Evolutionary conservation across 2,888 invertebrate species (phyloP), one percentile per base, ranked within the genome.

Genomic region (Colletes collaris): DNA sequence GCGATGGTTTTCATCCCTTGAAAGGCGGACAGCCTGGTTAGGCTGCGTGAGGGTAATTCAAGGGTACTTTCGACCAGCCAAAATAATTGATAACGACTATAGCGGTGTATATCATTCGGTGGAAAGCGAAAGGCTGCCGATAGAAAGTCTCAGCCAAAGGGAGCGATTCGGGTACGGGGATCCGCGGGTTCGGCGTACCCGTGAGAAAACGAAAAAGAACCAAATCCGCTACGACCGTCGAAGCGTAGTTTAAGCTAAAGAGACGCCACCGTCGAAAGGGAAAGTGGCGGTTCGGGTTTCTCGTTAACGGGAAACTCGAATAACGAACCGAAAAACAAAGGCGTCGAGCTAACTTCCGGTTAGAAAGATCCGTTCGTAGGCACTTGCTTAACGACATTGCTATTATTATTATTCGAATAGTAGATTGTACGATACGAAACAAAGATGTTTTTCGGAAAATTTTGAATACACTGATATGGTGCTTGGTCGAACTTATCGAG

Each of bases 201-300:
- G 1, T 1, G 6, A 10, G 44, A 50, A 53, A 74, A 13, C n/a
- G 50, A 35, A 55, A 55, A 60, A 59, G 5, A 10, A n/a, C 8
- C 37, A 19, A 70, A 70, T 8, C 7, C 11, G 56, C 10, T 4
- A 16, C 35, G 77, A 63, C 46, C 76, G 37, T 63, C 19, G 67
- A 77, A 63, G 68, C 67, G 50, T 76, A 8, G 55, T 66, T 5
- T 27, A 64, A 67, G 46, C 50, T 64, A 71, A 71, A 64, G 55
- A 73, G 56, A 73, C 73, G 67, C 60, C 69, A 55, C 37, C 53
- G 44, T 65, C 60, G 35, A 72, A 67, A 71, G 78, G 70, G 72
- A 82, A 71, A 79, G 67, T 56, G 19, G 40, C n/a, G 13, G 40
- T 3, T 16, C 55, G 4, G 40, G 71, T 8, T 8, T 65, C 27